Evolutionary conservation across 2,113 vertebrate genomes (phyloP).

Genomic region (Otis tarda): DNA sequence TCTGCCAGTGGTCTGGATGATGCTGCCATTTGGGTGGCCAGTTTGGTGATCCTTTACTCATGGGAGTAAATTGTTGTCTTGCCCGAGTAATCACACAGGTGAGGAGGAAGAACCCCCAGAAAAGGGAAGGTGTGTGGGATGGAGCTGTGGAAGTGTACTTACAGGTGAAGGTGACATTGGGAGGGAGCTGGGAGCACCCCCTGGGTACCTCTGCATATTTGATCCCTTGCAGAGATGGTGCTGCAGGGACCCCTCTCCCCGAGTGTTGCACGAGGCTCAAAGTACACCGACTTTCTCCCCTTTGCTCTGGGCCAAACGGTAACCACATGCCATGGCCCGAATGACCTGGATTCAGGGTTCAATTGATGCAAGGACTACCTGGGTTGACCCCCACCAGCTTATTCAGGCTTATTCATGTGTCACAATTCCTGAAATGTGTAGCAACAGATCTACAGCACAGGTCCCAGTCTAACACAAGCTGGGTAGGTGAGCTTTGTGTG

Average conservation of each 20-base stretch:
- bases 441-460: rapidly evolving
- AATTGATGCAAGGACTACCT: neutral
- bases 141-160: neutral
- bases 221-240: neutral
- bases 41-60: neutral
- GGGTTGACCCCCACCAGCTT: neutral
- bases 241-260: neutral
- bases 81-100: neutral
- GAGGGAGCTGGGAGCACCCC: rapidly evolving
- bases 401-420: neutral
- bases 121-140: neutral
- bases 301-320: neutral
- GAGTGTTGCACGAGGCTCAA: neutral
- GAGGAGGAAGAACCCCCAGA: neutral
- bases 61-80: neutral
- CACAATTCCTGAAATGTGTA: neutral
- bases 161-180: neutral
- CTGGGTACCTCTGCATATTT: neutral
- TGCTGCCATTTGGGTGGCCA: neutral
- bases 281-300: neutral
- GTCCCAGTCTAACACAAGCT: rapidly evolving
- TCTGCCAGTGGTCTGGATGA: neutral
- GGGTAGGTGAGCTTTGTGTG: neutral
- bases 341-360: neutral
- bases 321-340: neutral